phyloP scores from a whole-genome alignment of 2,888 invertebrate genomes.

The Dasypolia templi region DNA sequence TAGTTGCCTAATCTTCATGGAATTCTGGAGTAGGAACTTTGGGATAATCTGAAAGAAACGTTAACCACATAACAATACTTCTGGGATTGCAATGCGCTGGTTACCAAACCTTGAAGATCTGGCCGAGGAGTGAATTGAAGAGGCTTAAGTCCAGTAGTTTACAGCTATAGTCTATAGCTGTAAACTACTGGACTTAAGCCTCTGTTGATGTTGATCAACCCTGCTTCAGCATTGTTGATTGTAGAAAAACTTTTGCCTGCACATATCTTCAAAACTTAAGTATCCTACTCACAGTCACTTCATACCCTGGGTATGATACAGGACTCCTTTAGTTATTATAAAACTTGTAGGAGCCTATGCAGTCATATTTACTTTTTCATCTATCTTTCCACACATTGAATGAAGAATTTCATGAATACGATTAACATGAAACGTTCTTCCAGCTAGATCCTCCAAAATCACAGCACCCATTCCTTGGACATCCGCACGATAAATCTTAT shows the following conservation, averaged over 20 bases:
- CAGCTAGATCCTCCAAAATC: constrained; percentile 17
- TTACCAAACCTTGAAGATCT: neutral
- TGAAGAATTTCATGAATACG: constrained; percentile 26
- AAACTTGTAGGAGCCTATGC: neutral
- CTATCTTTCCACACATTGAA: neutral
- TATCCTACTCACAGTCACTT: neutral
- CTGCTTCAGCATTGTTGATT: neutral
- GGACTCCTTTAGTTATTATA: neutral
- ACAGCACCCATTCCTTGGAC: constrained; percentile 24
- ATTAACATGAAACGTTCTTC: constrained; percentile 15
- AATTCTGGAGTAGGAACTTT: neutral
- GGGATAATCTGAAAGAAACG: neutral
- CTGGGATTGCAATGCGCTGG: neutral
- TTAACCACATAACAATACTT: neutral
- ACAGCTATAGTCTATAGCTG: neutral
- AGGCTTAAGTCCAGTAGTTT: neutral
- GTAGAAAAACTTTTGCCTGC: neutral
- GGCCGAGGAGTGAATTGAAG: neutral
- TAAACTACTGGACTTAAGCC: too few species aligned
- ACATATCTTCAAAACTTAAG: neutral
- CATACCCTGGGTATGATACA: neutral
- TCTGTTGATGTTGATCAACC: neutral
- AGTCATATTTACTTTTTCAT: neutral
- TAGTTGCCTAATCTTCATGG: neutral
- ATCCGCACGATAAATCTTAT: constrained; percentile 55